These are phyloP conservation scores for Barnardius zonarius DNA, from an alignment of 2,113 vertebrate genomes.

Conservation along the genomic window DNA sequence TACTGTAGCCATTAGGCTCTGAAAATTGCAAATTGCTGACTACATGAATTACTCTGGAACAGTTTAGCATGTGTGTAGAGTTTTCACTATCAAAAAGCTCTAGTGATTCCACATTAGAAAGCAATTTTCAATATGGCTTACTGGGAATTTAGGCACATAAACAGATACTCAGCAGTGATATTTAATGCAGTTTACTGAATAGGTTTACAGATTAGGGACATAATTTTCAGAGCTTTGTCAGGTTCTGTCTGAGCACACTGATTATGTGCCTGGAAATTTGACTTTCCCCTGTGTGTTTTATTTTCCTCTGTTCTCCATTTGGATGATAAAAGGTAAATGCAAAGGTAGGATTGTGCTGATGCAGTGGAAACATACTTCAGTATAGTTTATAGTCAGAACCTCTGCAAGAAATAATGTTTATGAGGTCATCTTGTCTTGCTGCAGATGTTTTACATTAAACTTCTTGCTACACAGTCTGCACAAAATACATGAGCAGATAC, in stretches of 20 bases:
- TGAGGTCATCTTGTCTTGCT: background rate
- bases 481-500: background rate
- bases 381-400: constrained; percentile 1
- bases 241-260: background rate
- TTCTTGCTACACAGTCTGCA: background rate
- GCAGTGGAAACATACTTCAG: background rate
- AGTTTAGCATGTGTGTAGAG: background rate
- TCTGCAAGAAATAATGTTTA: constrained; percentile 30
- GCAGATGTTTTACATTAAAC: constrained; percentile 25
- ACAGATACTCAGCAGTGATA: background rate
- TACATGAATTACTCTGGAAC: constrained; percentile 6
- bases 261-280: constrained; percentile 21
- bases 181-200: constrained; percentile 23
- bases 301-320: constrained; percentile 31
- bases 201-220: background rate
- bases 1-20: background rate
- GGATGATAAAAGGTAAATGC: background rate
- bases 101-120: background rate
- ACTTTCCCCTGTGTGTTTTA: background rate
- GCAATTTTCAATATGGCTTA: constrained; percentile 50
- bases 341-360: constrained; percentile 27
- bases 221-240: constrained; percentile 42
- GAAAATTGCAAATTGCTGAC: background rate
- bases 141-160: constrained; percentile 30
- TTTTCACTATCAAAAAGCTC: background rate